These are phyloP conservation scores for Catalaphyllia jardinei DNA, from an alignment of 64 coral and sea anemone species.

Conservation along the genomic window DNA sequence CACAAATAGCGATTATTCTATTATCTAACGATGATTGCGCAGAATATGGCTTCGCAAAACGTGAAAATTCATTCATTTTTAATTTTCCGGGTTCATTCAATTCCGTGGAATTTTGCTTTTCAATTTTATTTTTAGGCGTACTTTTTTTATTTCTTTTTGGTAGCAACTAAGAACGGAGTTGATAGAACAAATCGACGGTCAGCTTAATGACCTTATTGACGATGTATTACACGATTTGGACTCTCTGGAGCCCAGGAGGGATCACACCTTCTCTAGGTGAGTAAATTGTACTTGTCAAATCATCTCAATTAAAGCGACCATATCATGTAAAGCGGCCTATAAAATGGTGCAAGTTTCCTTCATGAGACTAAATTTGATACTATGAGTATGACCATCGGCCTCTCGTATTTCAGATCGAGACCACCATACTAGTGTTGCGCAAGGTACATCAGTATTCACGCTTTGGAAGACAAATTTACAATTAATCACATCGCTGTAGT, in stretches of 20 bases:
- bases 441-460: no score
- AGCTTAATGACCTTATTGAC: conserved; percentile 78
- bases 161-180: conserved; percentile 81
- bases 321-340: no score
- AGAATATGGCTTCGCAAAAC: neutral
- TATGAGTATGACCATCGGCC: no score
- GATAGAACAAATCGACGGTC: conserved; percentile 85
- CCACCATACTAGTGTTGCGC: no score
- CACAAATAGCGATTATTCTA: neutral
- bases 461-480: no score
- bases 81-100: neutral
- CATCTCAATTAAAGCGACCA: no score
- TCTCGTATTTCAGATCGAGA: no score
- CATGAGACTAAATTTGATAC: no score
- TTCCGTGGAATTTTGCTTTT: no score
- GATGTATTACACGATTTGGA: conserved; percentile 79
- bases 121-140: neutral
- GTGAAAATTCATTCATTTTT: neutral
- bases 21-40: neutral
- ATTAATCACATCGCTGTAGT: no score
- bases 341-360: no score
- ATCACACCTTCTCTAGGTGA: neutral
- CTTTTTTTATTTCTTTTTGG: neutral
- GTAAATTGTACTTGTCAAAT: neutral
- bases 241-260: neutral